Evolutionary conservation across 2,797 vertebrate genomes (phyloP), one percentile per base, ranked within the genome.

Genomic region (Lutjanus argentimaculatus): DNA sequence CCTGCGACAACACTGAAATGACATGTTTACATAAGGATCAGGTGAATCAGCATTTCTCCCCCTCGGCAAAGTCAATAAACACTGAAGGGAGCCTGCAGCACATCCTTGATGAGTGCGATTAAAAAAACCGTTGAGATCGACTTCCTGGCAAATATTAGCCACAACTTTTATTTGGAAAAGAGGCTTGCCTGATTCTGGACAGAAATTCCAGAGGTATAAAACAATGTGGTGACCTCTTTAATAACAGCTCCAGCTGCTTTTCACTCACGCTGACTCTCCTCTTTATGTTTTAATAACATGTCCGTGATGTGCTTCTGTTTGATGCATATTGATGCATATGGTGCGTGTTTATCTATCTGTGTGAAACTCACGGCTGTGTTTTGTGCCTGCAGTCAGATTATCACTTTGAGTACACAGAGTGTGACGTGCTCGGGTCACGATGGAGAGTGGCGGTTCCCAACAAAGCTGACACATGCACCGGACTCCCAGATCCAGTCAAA

Each of bases 321-420:
- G 2, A 22, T 16, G 6, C 6, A 36, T 53, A 36, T 36, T 42
- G 13, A 21, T 8, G 22, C 8, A 36, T 58, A 8, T 25, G 12
- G 13, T 64, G 15, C 16, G 12, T 30, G 70, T n/a, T 63, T 11
- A 6, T 75, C 7, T 5, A 43, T 12, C 3, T 72, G 70, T 93
- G 88, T 85, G 84, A 93, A 76, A 65, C 68, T 73, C 75, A 73
- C 90, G 80, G 66, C 79, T 92, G 67, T 90, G 8, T 72, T 61
- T 81, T 83, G 62, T 51, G 84, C 70, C 85, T 92, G 65, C 95
- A 99, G 98, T 99, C 97, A 0, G 97, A 99, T 91, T 99, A 98
- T 94, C 97, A 99, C 95, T 99, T 97, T 57, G 98, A 99, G 94
- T 99, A 99, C 93, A 99, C 98, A 1, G 97, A 98, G 0, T 99